Percentiles rank a stretch among this genome's conserved stretches.
These are phyloP conservation scores for Garra rufa DNA, from an alignment of 2,113 vertebrate species.

Conservation along the genomic window DNA sequence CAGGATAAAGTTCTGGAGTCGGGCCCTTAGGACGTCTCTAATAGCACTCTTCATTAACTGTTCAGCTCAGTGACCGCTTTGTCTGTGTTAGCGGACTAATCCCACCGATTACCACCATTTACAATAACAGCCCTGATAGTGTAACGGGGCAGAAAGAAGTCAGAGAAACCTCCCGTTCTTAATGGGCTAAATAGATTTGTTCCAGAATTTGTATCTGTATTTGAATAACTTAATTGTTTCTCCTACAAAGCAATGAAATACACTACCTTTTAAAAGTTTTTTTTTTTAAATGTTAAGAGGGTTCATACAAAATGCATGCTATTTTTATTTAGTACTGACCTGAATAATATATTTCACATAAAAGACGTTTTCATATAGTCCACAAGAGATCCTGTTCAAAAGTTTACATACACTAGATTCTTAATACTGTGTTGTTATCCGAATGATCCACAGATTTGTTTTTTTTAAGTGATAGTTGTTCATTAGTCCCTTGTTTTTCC, in stretches of 20 bases:
- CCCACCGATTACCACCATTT: neutral
- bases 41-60: slow-evolving; percentile 58
- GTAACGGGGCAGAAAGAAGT: neutral
- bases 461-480: too few relatives aligned
- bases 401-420: too few relatives aligned
- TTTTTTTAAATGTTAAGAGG: too few relatives aligned
- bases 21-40: slow-evolving; percentile 50
- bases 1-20: slow-evolving; percentile 57
- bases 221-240: neutral
- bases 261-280: neutral
- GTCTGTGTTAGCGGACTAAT: slow-evolving; percentile 28
- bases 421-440: too few relatives aligned
- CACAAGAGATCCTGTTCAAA: too few relatives aligned
- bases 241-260: neutral
- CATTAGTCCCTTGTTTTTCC: too few relatives aligned
- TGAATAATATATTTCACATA: too few relatives aligned
- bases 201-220: too few relatives aligned
- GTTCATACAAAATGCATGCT: too few relatives aligned
- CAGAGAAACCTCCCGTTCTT: neutral
- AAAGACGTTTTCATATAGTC: too few relatives aligned
- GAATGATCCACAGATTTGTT: too few relatives aligned
- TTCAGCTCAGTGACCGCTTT: slow-evolving; percentile 21
- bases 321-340: too few relatives aligned
- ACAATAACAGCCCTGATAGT: neutral
- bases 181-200: neutral